Base-by-base conservation (phyloP, 1,140 invertebrate genomes). In the Pinna nobilis region DNA sequence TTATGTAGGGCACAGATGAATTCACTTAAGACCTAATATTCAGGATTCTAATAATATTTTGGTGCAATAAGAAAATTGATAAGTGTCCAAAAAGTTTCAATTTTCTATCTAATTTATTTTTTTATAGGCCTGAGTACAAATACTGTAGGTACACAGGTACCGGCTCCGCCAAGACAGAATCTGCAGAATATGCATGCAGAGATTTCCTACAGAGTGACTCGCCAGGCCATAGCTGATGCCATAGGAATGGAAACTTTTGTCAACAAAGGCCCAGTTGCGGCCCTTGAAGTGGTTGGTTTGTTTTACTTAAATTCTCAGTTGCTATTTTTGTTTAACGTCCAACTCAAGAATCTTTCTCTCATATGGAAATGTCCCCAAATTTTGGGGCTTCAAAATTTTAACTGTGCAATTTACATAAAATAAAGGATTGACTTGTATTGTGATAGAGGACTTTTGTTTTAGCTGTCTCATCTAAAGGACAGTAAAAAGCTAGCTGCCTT, bases 111-210 rank as follows among this genome's bases (percentile, higher is more conserved):
- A 20, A 3, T 53, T 13, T 13, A 53, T 53, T 23, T 18, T n/a
- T 28, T 53, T 53, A 13, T 23, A 53, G 69, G 35, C 53, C 50
- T 49, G 0, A 63, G 37, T 39, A 71, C 47, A 28, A 61, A 41
- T 63, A 64, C 69, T 20, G 69, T 63, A 4, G 51, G 57, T 13
- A 71, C 69, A 53, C 69, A 71, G 32, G 64, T 60, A 11, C 44
- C 28, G 3, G 11, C 49, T 9, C 47, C n/a, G 25, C 33, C 49
- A 47, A 51, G 57, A n/a, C 23, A 44, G 18, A n/a, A 57, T 15
- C 37, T 30, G 39, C 53, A 33, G 6, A 49, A 44, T 5, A 50
- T 23, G 23, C 69, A 71, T 71, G 69, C 69, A 15, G 33, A 63
- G 35, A 37, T 71, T 35, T 33, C 49, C 13, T 37, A 20, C 25